phyloP scores from a whole-genome alignment of 2,888 invertebrate species.

The Ophioninae sp. region DNA sequence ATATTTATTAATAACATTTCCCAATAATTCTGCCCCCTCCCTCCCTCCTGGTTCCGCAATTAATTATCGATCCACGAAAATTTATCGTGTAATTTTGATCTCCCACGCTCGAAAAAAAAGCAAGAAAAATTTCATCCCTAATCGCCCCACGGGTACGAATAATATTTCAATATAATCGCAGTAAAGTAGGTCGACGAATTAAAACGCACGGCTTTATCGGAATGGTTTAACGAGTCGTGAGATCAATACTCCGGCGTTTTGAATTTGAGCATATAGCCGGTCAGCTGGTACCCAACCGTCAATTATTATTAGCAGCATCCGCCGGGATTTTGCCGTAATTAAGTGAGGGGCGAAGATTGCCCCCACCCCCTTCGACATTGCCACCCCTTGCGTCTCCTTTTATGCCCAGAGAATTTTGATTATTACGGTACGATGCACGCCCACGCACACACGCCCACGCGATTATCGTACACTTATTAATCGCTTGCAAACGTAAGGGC shows the following conservation, averaged over 20 bases:
- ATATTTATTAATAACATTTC: too few species aligned
- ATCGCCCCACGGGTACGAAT: background rate
- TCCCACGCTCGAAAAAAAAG: too few species aligned
- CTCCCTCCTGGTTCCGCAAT: too few species aligned
- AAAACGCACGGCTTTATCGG: slow-evolving; percentile 1
- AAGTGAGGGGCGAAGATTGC: background rate
- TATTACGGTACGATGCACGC: slow-evolving; percentile 51
- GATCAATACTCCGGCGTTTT: slow-evolving; percentile 49
- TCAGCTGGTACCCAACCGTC: slow-evolving; percentile 34
- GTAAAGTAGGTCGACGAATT: slow-evolving; percentile 2
- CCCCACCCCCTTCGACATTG: too few species aligned
- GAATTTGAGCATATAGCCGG: slow-evolving; percentile 24
- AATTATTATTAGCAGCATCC: slow-evolving; percentile 59
- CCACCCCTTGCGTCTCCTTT: background rate
- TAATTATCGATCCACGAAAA: too few species aligned
- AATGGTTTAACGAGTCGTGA: slow-evolving; percentile 31
- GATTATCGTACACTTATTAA: background rate
- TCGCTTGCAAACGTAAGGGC: background rate
- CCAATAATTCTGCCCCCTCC: too few species aligned
- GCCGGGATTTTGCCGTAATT: slow-evolving; percentile 9
- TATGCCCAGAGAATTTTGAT: slow-evolving; percentile 31
- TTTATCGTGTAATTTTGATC: too few species aligned
- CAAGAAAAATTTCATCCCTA: background rate
- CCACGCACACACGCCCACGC: background rate
- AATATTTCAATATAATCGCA: slow-evolving; percentile 1